Conservation (phyloP, 2,797 vertebrate genomes). For the Pelochelys cantorii region DNA sequence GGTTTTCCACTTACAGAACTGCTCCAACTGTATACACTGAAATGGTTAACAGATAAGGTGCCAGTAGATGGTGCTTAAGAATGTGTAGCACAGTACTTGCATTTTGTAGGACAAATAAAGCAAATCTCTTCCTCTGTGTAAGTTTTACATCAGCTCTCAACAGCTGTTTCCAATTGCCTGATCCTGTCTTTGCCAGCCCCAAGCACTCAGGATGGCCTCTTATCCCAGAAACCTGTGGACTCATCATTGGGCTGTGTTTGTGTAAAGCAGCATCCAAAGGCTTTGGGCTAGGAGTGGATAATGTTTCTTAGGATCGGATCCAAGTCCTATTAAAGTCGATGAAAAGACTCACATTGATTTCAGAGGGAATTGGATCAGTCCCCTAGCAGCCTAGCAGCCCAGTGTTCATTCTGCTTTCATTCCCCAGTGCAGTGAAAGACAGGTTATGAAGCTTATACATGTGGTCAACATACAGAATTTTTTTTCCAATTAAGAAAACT, state of each 20-base stretch:
- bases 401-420: not conserved
- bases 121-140: not conserved
- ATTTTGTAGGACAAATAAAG: not conserved
- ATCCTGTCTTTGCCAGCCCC: not conserved
- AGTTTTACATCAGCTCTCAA: not conserved
- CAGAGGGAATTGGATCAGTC: not conserved
- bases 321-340: not conserved
- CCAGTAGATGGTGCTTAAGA: not conserved
- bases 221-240: constrained; percentile 33
- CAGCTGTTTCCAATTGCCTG: not conserved
- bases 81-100: not conserved
- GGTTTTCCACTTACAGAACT: not conserved
- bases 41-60: constrained; percentile 40
- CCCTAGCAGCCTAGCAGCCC: not conserved
- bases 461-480: not conserved
- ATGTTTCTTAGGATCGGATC: not conserved
- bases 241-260: not conserved
- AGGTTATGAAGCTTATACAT: not conserved
- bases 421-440: not conserved
- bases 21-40: constrained; percentile 4
- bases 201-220: constrained; percentile 11
- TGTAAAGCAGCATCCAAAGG: not conserved
- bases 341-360: not conserved
- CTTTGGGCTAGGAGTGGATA: not conserved
- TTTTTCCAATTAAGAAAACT: not conserved